Conservation (phyloP, 1,140 invertebrate species). For the Drosophila ambigua region DNA sequence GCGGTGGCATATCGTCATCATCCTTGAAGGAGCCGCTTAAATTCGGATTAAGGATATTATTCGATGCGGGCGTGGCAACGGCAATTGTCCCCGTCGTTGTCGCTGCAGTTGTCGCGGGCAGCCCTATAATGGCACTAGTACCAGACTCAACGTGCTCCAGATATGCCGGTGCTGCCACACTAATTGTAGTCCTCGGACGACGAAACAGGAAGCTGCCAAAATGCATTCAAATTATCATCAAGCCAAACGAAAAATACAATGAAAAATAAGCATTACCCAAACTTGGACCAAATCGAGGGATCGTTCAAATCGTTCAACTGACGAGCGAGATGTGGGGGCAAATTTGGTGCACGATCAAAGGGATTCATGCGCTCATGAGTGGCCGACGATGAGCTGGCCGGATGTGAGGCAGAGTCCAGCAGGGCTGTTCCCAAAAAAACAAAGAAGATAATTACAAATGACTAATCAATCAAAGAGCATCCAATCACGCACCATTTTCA, state of each 20-base stretch:
- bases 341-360: slow-evolving; percentile 74
- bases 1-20: slow-evolving; percentile 73
- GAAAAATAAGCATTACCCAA: slow-evolving; percentile 39
- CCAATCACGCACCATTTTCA: slow-evolving; percentile 61
- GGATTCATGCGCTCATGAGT: slow-evolving; percentile 73
- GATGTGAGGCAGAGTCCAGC: slow-evolving; percentile 30
- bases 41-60: slow-evolving; percentile 83
- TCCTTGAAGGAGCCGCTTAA: slow-evolving; percentile 83
- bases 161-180: slow-evolving; percentile 71
- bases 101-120: slow-evolving; percentile 17
- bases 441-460: neutral
- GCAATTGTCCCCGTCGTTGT: slow-evolving; percentile 29
- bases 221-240: neutral
- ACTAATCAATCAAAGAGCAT: neutral
- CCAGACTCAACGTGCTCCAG: slow-evolving; percentile 61
- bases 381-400: slow-evolving; percentile 29
- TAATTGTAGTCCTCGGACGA: slow-evolving; percentile 46
- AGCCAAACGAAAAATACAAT: neutral
- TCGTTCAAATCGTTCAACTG: slow-evolving; percentile 44
- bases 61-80: slow-evolving; percentile 66
- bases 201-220: slow-evolving; percentile 62
- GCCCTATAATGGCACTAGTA: slow-evolving; percentile 18
- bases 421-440: slow-evolving; percentile 39
- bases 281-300: slow-evolving; percentile 61
- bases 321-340: slow-evolving; percentile 67